A percentile compares a stretch with the other conserved stretches of the same genome.
phyloP scores from a whole-genome alignment of 2,113 vertebrate species.

The Cacatua alba region DNA sequence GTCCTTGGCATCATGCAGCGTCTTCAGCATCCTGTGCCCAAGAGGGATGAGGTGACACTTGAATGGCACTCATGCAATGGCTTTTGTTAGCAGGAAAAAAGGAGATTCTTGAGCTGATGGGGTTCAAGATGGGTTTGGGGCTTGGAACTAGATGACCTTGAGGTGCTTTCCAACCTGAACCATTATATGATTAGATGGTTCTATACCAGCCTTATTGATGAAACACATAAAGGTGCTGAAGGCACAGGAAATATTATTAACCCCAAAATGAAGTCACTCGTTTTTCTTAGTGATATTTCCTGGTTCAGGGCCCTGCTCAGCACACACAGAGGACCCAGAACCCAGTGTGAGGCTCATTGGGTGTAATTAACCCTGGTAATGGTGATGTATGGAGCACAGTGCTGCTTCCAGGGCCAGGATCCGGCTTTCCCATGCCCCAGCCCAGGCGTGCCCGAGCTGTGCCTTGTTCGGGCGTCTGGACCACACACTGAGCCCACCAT shows the following conservation, averaged over 20 bases:
- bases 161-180: not conserved
- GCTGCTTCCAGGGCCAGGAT: not conserved
- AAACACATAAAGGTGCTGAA: not conserved
- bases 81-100: not conserved
- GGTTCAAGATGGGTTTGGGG: not conserved
- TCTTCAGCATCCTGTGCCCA: not conserved
- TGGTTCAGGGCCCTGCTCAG: not conserved
- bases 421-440: not conserved
- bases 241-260: not conserved
- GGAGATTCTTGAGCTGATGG: not conserved
- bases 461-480: not conserved
- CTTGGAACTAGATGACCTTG: not conserved
- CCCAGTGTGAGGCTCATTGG: fast-evolving
- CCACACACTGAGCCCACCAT: not conserved
- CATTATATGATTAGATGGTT: not conserved
- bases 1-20: too few species aligned
- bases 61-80: fast-evolving
- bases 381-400: too few species aligned
- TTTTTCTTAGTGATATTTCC: fast-evolving
- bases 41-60: not conserved
- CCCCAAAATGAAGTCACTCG: not conserved
- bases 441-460: fast-evolving
- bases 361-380: not conserved
- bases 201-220: not conserved
- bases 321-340: not conserved